A percentile compares a stretch with the other conserved stretches of the same genome.
These are phyloP conservation scores for Brachypterus glaber DNA, from an alignment of 2,888 invertebrate species.

Conservation along the genomic window DNA sequence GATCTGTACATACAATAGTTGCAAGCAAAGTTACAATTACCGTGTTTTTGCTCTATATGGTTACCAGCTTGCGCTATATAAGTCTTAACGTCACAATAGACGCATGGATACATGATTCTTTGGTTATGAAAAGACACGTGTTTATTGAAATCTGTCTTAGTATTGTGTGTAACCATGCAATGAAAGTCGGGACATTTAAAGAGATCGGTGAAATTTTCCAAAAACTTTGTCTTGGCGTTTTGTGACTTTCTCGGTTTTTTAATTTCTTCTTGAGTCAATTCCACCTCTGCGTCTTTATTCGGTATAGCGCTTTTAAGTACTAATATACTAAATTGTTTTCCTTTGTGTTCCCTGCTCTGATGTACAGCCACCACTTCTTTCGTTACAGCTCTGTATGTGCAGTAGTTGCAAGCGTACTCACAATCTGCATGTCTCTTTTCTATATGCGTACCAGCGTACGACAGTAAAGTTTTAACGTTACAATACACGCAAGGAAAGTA, in stretches of 20 bases:
- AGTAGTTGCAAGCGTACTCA: constrained; percentile 53
- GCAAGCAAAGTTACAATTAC: constrained; percentile 53
- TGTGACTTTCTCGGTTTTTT: constrained; percentile 29
- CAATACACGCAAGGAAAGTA: constrained; percentile 46
- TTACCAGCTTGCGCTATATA: constrained; percentile 34
- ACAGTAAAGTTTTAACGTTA: constrained; percentile 41
- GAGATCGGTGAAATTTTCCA: constrained; percentile 33
- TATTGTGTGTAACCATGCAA: constrained; percentile 40
- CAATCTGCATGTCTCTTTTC: constrained; percentile 52
- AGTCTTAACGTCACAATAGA: constrained; percentile 43
- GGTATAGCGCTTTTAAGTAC: too few species aligned
- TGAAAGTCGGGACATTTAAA: constrained; percentile 48
- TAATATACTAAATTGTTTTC: too few species aligned
- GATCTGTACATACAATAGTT: constrained; percentile 60
- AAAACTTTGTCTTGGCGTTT: constrained; percentile 32
- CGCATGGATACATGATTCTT: too few species aligned
- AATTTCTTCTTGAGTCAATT: constrained; percentile 20
- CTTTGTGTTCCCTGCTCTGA: constrained; percentile 38
- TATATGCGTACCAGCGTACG: constrained; percentile 43
- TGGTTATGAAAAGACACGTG: too few species aligned
- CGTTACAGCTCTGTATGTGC: constrained; percentile 56
- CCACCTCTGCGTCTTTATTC: too few species aligned
- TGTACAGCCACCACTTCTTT: constrained; percentile 54
- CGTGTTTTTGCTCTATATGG: constrained; percentile 55
- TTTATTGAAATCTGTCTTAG: too few species aligned